Conservation (phyloP, 1,140 invertebrate genomes). For the Aphelinus atriplicis region DNA sequence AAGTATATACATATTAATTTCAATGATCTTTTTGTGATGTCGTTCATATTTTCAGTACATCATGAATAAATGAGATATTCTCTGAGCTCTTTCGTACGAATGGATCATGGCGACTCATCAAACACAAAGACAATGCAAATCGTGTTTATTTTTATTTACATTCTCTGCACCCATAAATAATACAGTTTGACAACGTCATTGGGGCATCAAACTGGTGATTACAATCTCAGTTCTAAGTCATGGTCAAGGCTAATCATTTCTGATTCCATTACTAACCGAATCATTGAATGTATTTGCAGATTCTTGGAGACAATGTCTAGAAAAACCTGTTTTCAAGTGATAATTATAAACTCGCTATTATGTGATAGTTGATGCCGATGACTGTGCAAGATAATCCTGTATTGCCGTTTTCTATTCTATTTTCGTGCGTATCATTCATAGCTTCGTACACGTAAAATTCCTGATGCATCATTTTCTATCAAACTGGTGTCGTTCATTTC, state of each 20-base stretch:
- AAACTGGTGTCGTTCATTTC: not conserved
- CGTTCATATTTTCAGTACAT: too few species aligned
- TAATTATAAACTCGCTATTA: conserved; percentile 9
- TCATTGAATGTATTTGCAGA: not conserved
- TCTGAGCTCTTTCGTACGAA: too few species aligned
- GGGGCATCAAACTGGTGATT: conserved; percentile 17
- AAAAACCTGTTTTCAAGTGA: conserved; percentile 1
- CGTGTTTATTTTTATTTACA: too few species aligned
- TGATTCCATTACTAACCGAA: not conserved
- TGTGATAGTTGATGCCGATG: not conserved
- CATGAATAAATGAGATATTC: too few species aligned
- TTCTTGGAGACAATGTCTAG: not conserved
- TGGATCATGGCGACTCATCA: too few species aligned
- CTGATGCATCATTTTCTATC: not conserved
- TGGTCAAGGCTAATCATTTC: conserved; percentile 4
- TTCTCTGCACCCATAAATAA: too few species aligned
- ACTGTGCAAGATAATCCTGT: not conserved
- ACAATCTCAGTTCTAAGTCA: not conserved
- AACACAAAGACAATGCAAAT: too few species aligned
- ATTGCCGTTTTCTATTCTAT: conserved; percentile 15
- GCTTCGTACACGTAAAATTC: too few species aligned
- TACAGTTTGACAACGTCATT: not conserved
- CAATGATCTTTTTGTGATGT: too few species aligned
- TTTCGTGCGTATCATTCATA: too few species aligned
- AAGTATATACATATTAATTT: too few species aligned